Conservation (phyloP, 2,797 vertebrate genomes). For the Gallinago nigripennis region DNA sequence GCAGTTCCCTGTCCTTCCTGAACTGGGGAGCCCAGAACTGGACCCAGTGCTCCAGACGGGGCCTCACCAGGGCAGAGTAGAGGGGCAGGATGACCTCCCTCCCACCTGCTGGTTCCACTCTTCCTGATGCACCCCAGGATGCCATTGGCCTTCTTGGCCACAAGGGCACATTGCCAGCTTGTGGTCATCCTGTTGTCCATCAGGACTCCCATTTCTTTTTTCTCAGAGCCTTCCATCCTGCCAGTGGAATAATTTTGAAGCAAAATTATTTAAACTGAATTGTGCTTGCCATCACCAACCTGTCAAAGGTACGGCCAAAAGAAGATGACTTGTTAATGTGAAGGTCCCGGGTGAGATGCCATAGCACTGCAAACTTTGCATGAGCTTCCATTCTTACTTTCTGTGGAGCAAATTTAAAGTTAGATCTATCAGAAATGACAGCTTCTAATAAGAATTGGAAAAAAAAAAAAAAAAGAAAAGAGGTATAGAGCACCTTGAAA, state of each 20-base stretch:
- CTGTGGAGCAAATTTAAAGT: slow-evolving; percentile 73
- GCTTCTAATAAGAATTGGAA: neutral
- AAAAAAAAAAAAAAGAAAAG: neutral
- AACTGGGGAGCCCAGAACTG: too few relatives aligned
- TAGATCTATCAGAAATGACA: slow-evolving; percentile 20
- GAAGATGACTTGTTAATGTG: slow-evolving; percentile 96
- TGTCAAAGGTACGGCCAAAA: slow-evolving; percentile 97
- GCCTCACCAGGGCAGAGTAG: too few relatives aligned
- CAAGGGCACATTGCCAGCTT: too few relatives aligned
- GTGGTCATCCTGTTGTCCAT: too few relatives aligned
- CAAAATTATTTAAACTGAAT: neutral
- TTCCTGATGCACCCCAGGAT: too few relatives aligned
- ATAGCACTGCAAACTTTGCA: slow-evolving; percentile 95
- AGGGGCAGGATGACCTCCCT: too few relatives aligned
- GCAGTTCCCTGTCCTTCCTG: too few relatives aligned
- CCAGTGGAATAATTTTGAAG: neutral
- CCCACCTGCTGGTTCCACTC: too few relatives aligned
- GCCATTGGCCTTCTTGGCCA: too few relatives aligned
- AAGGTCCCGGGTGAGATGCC: slow-evolving; percentile 96
- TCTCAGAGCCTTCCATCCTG: neutral
- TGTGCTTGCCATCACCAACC: slow-evolving; percentile 76
- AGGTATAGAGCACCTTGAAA: neutral
- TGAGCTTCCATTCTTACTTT: slow-evolving; percentile 94
- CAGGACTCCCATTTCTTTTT: too few relatives aligned
- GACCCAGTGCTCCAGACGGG: too few relatives aligned